phyloP scores from a whole-genome alignment of 2,888 invertebrate genomes.

The Athalia cordata region DNA sequence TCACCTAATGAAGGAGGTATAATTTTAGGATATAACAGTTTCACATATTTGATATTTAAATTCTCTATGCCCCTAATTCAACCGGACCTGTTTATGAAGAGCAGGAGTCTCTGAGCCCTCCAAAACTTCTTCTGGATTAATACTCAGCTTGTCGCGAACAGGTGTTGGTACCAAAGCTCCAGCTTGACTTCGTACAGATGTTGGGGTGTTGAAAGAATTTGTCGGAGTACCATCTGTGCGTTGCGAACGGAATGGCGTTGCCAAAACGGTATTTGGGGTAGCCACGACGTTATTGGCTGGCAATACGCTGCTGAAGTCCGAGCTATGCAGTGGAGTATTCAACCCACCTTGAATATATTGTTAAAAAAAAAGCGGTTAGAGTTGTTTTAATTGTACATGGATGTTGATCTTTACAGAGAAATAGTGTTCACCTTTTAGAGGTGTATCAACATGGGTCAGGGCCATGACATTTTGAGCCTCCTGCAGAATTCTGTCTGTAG shows the following conservation, averaged over 20 bases:
- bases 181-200: conserved; percentile 77
- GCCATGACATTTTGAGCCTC: conserved; percentile 99
- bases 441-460: conserved; percentile 97
- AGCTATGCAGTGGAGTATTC: conserved; percentile 93
- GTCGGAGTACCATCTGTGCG: conserved; percentile 78
- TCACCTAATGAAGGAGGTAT: conserved; percentile 72
- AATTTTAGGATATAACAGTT: not conserved
- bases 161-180: conserved; percentile 80
- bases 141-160: conserved; percentile 93
- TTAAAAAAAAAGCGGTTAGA: not conserved
- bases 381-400: too few species aligned
- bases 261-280: conserved; percentile 94
- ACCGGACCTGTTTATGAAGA: conserved; percentile 79
- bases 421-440: conserved; percentile 81
- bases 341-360: conserved; percentile 80
- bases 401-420: too few species aligned
- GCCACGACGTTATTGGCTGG: conserved; percentile 83
- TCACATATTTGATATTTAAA: not conserved
- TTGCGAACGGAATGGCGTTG: conserved; percentile 88
- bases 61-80: not conserved
- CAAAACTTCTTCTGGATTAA: conserved; percentile 91
- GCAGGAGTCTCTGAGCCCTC: conserved; percentile 84
- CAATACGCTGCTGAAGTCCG: conserved; percentile 90
- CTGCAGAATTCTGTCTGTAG: conserved; percentile 88
- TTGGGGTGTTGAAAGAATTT: conserved; percentile 74